These are phyloP conservation scores for Premnoplex brunnescens DNA, from an alignment of 2,797 vertebrate genomes.

Conservation along the genomic window DNA sequence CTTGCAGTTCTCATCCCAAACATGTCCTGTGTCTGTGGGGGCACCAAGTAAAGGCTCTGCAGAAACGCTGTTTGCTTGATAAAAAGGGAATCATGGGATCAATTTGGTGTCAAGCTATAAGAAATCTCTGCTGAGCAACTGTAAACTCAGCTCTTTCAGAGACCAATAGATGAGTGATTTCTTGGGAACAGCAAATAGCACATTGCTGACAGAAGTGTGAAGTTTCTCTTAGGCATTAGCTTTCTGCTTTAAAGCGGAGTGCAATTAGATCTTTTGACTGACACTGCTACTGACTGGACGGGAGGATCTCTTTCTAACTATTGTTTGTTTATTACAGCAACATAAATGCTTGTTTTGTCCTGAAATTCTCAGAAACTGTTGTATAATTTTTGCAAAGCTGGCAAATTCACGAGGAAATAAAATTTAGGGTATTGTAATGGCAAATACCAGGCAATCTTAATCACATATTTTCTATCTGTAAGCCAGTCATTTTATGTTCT, in stretches of 20 bases:
- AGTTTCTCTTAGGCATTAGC: neutral
- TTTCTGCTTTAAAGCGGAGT: neutral
- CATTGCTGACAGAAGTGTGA: neutral
- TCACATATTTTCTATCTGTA: neutral
- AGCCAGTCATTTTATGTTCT: neutral
- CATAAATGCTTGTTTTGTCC: neutral
- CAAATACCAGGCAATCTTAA: neutral
- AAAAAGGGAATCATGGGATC: neutral
- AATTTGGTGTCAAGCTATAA: neutral
- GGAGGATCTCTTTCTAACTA: neutral
- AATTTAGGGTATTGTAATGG: neutral
- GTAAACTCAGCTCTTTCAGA: neutral
- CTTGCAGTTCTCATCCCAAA: neutral
- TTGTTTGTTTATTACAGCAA: neutral
- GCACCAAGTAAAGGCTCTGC: neutral
- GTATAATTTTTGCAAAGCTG: neutral
- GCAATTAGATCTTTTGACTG: neutral
- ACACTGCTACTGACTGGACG: neutral
- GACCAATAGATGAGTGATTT: neutral
- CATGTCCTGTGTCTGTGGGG: neutral
- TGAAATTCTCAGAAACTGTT: neutral
- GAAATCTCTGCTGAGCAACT: neutral
- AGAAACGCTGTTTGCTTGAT: neutral
- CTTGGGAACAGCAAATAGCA: neutral
- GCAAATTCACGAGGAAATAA: neutral